A percentile compares a stretch with the other conserved stretches of the same genome.
phyloP scores from a whole-genome alignment of 2,888 invertebrate genomes.

The Conistra vaccinii region DNA sequence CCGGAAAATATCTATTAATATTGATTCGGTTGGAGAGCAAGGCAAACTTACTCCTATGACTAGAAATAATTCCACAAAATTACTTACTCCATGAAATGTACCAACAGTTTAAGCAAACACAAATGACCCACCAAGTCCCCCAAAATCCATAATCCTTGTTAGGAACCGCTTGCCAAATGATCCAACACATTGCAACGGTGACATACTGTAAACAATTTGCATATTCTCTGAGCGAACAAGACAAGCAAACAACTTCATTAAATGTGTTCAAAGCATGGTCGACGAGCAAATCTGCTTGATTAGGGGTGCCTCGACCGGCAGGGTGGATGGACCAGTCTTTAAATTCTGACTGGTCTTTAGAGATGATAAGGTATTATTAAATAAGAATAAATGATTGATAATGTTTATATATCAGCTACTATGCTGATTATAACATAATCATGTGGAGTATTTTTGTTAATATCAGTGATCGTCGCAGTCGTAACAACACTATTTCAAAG shows the following conservation, averaged over 20 bases:
- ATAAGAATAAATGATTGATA: too few species aligned
- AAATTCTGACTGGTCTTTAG: neutral
- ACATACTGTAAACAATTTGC: slow-evolving; percentile 61
- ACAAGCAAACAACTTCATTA: slow-evolving; percentile 63
- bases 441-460: neutral
- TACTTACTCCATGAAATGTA: neutral
- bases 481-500: neutral
- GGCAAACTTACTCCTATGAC: too few species aligned
- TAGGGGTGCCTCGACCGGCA: slow-evolving; percentile 14
- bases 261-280: slow-evolving; percentile 57
- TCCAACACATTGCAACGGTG: slow-evolving; percentile 47
- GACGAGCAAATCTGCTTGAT: slow-evolving; percentile 55
- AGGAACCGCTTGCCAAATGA: slow-evolving; percentile 39
- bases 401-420: too few species aligned
- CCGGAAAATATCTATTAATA: too few species aligned
- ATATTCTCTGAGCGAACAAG: slow-evolving; percentile 51
- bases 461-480: neutral
- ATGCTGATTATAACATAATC: neutral
- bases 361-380: neutral
- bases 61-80: neutral
- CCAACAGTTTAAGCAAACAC: neutral
- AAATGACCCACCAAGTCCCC: neutral
- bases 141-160: slow-evolving; percentile 38
- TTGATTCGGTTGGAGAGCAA: neutral
- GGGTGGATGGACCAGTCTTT: neutral